Evolutionary conservation across 2,113 vertebrate genomes (phyloP), one percentile per base, ranked within the genome.

Genomic region (Odontophorus gujanensis): DNA sequence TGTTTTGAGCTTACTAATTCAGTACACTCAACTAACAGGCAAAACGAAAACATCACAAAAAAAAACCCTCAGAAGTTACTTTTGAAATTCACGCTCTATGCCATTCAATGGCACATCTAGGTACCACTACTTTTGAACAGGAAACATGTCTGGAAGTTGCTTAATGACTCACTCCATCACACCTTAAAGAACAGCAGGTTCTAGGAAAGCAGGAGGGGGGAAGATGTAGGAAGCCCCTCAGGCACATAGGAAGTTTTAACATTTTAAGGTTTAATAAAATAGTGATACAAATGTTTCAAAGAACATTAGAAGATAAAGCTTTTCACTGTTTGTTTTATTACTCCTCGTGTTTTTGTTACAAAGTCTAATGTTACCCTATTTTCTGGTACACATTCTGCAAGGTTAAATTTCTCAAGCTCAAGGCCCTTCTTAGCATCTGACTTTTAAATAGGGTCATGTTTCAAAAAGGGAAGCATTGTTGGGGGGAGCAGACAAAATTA

Each of bases 41-140:
- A 67, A 59, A 0, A 50, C 13, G 28, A 58, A 51, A 92, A 42
- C 22, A 45, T 6, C 2, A 55, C 63, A 77, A 57, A 76, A 0
- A 42, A 10, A 63, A 5, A 30, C 43, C 43, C 17, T 43, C 43
- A 43, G 43, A 55, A 75, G 30, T 30, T 24, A 57, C 28, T 90
- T 93, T 63, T 50, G 45, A 92, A 95, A 75, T 42, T 78, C 45
- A 14, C 48, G 21, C 72, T 87, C 72, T 65, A 65, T 1, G 30
- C 83, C 87, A 93, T 68, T 74, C 93, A 71, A 61, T 89, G 91
- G 68, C n/a, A 36, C n/a, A 81, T 61, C 6, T 9, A 78, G 13
- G 48, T 43, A 73, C 4, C 48, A 25, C 30, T 68, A 17, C 20
- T 80, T 13, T 48, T 72, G 63, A 78, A 63, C 9, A 84, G 2